Conservation (phyloP, 1,140 invertebrate species). For the Coptotermes formosanus region DNA sequence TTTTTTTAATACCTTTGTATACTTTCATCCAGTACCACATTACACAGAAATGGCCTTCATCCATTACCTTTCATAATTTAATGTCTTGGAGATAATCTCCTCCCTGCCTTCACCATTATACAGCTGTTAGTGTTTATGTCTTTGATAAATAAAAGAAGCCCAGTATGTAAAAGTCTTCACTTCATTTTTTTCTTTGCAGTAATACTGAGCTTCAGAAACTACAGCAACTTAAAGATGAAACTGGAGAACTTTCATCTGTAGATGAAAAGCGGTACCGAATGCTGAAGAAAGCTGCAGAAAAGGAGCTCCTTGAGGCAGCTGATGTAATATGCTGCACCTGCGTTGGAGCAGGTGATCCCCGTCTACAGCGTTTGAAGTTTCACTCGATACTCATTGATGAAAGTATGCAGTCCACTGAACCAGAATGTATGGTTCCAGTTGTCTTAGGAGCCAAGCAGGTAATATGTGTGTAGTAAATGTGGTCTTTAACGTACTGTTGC, state of each 20-base stretch:
- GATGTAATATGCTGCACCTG: slow-evolving; percentile 99
- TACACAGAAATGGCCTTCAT: too few species aligned
- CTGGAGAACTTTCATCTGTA: slow-evolving; percentile 87
- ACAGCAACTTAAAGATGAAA: slow-evolving; percentile 96
- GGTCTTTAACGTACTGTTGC: too few species aligned
- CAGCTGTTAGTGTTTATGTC: too few species aligned
- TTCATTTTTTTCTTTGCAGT: slow-evolving; percentile 46
- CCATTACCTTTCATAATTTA: too few species aligned
- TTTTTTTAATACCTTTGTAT: too few species aligned
- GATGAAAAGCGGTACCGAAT: slow-evolving; percentile 95
- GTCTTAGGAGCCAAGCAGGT: slow-evolving; percentile 91
- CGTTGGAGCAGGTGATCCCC: slow-evolving; percentile 95
- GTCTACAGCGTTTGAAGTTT: slow-evolving; percentile 89
- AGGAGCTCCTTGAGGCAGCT: slow-evolving; percentile 89
- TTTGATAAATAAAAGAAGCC: too few species aligned
- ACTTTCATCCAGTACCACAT: too few species aligned
- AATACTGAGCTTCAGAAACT: slow-evolving; percentile 91
- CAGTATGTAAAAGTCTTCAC: not conserved
- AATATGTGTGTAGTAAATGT: not conserved
- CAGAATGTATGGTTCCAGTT: slow-evolving; percentile 98
- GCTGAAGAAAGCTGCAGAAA: slow-evolving; percentile 88
- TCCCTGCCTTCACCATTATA: too few species aligned
- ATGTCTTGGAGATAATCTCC: too few species aligned
- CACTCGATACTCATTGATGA: slow-evolving; percentile 98
- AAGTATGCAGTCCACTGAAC: slow-evolving; percentile 94